Percentiles rank a stretch among this genome's conserved stretches.
Conservation (phyloP, 1,140 invertebrate species). For the Drosophila prosaltans region DNA sequence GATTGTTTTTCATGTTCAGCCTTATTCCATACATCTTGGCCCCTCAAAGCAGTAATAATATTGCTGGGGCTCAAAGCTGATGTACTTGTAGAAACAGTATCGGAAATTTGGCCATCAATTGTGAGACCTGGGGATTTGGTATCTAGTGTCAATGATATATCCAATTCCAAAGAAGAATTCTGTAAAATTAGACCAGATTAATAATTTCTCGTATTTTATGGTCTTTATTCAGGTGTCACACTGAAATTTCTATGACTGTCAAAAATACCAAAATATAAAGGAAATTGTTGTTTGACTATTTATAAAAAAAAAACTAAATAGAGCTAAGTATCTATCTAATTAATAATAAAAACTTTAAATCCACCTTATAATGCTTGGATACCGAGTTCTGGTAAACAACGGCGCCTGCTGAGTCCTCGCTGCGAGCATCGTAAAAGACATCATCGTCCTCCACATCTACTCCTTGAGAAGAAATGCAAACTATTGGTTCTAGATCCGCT, state of each 20-base stretch:
- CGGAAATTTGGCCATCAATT: not conserved
- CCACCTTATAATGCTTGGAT: slow-evolving; percentile 30
- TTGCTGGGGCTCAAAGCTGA: not conserved
- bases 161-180: not conserved
- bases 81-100: not conserved
- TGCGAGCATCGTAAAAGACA: slow-evolving; percentile 79
- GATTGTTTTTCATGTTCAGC: not conserved
- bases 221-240: no score
- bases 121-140: not conserved
- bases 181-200: not conserved
- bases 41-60: no score
- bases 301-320: no score
- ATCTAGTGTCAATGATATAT: not conserved
- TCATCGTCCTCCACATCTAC: slow-evolving; percentile 67
- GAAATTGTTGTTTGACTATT: no score
- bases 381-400: not conserved
- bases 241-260: no score
- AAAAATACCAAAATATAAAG: no score
- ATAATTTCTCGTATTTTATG: not conserved
- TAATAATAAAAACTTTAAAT: no score
- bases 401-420: slow-evolving; percentile 63
- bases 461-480: slow-evolving; percentile 13
- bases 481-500: not conserved
- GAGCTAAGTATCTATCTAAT: no score
- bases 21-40: not conserved